Percentiles rank a stretch among this genome's conserved stretches.
These are phyloP conservation scores for Scrobipalpa atriplicella DNA, from an alignment of 2,888 invertebrate genomes.

Conservation along the genomic window DNA sequence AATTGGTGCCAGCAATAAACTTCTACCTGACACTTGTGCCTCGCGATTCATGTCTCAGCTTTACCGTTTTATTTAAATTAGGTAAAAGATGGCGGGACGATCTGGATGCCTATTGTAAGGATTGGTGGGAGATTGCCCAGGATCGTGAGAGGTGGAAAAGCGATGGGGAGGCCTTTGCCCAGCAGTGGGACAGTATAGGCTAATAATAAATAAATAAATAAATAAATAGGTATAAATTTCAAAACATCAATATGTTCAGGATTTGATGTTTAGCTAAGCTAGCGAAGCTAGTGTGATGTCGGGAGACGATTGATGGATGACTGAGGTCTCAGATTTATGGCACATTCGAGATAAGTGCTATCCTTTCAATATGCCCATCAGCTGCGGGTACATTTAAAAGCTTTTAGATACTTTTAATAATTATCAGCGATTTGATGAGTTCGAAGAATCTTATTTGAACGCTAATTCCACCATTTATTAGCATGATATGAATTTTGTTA, in stretches of 20 bases:
- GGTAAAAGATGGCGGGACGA: too few relatives aligned
- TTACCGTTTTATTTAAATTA: constrained; percentile 9
- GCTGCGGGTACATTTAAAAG: constrained; percentile 26
- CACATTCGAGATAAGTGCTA: constrained; percentile 27
- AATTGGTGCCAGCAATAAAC: constrained; percentile 20
- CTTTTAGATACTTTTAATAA: constrained; percentile 30
- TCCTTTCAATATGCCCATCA: constrained; percentile 19
- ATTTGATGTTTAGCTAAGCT: not conserved
- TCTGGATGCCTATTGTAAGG: too few relatives aligned
- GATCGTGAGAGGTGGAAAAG: too few relatives aligned
- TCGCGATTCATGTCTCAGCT: not conserved
- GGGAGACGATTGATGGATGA: constrained; percentile 14
- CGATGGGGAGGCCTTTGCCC: too few relatives aligned
- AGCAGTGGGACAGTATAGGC: too few relatives aligned
- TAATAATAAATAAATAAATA: too few relatives aligned
- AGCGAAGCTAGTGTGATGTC: constrained; percentile 13
- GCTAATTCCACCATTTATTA: constrained; percentile 6
- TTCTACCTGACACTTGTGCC: constrained; percentile 19
- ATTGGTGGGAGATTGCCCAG: too few relatives aligned
- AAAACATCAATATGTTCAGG: not conserved
- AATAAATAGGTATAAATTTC: too few relatives aligned
- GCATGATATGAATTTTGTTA: not conserved
- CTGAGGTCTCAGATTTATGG: constrained; percentile 23
- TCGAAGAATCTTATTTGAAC: not conserved
- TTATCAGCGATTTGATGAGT: constrained; percentile 22